Evolutionary conservation across 2,888 invertebrate species (phyloP), one percentile per base, ranked within the genome.

Genomic region (Petrolisthes manimaculis): DNA sequence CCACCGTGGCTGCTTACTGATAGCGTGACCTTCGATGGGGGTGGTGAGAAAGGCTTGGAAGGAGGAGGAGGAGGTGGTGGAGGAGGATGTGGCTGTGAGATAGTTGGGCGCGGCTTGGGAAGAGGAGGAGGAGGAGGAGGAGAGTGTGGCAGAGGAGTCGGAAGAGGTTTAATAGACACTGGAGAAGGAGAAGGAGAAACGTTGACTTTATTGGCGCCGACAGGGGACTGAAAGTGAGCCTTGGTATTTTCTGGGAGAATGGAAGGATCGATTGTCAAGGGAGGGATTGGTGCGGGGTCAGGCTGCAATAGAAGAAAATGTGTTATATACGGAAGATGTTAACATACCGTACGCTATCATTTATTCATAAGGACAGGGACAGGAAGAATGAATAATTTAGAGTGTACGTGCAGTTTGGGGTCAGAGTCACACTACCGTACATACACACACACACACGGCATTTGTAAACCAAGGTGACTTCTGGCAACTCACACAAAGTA

Each of bases 291-390:
- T 18, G 53, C 75, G 69, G 84, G 74, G 5, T 71, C 21, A 24
- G 81, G 88, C 88, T 88, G 88, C 18, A 88, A 88, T 51, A 74
- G 69, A 79, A 88, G 81, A 84, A 88, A 81, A 84, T n/a, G 37
- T 67, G 81, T 88, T 88, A 88, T 69, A 61, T 55, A 51, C 12
- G 61, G 61, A 61, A 61, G 18, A 18, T 18, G 61, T 61, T 18
- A 61, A 12, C 61, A 61, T 18, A 71, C 71, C 61, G 3, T 18
- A 71, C 71, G 12, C 1, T 6, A 71, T n/a, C 71, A 12, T 61
- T 14, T 61, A 61, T 61, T 9, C 9, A 61, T 61, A 61, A 61
- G 71, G 71, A 71, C 71, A 71, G 71, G 21, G 14, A n/a, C 14
- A 71, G 21, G 71, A 71, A 71, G 71, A 71, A n/a, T 21, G 71